phyloP scores from a whole-genome alignment of 2,888 invertebrate species.

The Iselma pallidipennis region DNA sequence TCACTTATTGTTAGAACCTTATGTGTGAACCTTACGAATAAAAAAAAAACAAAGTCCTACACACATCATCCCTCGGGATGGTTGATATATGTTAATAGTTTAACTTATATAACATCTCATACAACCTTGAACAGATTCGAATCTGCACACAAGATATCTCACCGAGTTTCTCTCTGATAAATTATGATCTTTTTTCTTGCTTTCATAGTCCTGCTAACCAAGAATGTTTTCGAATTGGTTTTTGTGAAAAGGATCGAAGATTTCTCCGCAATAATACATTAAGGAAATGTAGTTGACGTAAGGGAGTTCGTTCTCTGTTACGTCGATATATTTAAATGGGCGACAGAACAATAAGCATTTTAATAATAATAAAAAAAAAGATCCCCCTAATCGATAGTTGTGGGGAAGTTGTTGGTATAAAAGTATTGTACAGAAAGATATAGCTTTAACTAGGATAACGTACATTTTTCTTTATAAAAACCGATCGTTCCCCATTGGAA shows the following conservation, averaged over 20 bases:
- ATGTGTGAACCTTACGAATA: neutral
- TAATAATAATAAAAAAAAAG: constrained; percentile 14
- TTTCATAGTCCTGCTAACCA: neutral
- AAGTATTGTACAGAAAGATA: neutral
- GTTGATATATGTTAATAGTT: constrained; percentile 1
- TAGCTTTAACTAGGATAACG: too few species aligned
- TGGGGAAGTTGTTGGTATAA: neutral
- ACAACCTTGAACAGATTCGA: neutral
- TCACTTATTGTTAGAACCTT: too few species aligned
- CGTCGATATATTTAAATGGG: constrained; percentile 4
- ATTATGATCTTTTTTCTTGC: neutral
- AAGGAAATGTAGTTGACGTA: constrained; percentile 1
- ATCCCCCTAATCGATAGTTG: neutral
- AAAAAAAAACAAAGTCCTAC: neutral
- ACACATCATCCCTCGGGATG: neutral
- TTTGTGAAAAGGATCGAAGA: constrained; percentile 1
- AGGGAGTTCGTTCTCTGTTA: neutral
- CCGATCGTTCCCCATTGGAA: constrained; percentile 8
- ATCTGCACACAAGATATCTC: neutral
- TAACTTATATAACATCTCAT: neutral
- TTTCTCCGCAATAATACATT: constrained; percentile 2
- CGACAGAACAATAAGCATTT: constrained; percentile 16
- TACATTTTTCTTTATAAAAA: constrained; percentile 19
- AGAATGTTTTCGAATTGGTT: neutral
- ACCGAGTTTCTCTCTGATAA: constrained; percentile 1